Base-by-base conservation (phyloP, 1,140 invertebrate genomes). In the Phthorimaea operculella region DNA sequence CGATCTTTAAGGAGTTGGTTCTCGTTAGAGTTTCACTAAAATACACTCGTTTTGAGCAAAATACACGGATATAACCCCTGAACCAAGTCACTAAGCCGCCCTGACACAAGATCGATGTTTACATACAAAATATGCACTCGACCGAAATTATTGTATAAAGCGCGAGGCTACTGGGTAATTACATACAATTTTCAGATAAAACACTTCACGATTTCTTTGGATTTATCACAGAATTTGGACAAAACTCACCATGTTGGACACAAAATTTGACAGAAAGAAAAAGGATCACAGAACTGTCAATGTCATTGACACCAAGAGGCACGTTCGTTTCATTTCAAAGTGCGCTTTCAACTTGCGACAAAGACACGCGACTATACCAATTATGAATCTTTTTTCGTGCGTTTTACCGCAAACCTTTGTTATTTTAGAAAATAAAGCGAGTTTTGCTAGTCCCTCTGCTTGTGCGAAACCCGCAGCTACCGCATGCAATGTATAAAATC, bases 191-290 rank as follows among this genome's bases (percentile, higher is more conserved):
- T 54, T 34, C 33, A 52, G 8, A 28, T 11, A 49, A 11, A 39
- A 15, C 33, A 33, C 16, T 11, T 8, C 12, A 11, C 9, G 75
- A 78, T 78, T 71, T 28, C 47, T 39, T 55, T 33, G 16, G 73
- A 74, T 74, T 75, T 65, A 51, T 48, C 18, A 54, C 17, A 42
- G 42, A 51, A 59, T 55, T 53, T 56, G 17, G n/a, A 45, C 53
- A 21, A 51, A 72, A 81, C 79, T 79, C 72, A 83, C 79, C 79
- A 83, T 83, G 78, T 76, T 79, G 71, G 59, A 73, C 67, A 75
- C 68, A 71, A 74, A 75, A 59, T 70, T 69, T 64, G 71, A 68
- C 71, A 77, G 72, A 80, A 83, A 77, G 72, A 79, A 71, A 70
- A 15, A 47, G 8, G 11, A 9, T 16, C 8, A 47, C 9, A n/a